These are phyloP conservation scores for Archivesica marissinica DNA, from an alignment of 1,140 invertebrate species.

Conservation along the genomic window DNA sequence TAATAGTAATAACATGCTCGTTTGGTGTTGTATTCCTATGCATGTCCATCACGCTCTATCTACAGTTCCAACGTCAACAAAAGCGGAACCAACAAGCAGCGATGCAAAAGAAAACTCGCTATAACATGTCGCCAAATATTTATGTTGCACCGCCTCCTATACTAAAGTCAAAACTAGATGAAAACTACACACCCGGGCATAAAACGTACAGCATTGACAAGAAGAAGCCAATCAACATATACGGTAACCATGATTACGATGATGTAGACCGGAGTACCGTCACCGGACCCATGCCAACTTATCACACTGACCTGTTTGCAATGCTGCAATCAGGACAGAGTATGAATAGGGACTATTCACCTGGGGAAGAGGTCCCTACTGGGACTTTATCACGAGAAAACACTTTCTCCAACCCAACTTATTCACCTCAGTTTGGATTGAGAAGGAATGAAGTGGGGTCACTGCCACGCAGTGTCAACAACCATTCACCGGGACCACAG, in stretches of 20 bases:
- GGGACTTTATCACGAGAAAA: conserved; percentile 54
- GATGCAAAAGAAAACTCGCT: conserved; percentile 62
- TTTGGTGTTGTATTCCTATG: conserved; percentile 77
- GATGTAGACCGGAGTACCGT: conserved; percentile 61
- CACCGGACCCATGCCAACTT: not conserved
- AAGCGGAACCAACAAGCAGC: conserved; percentile 65
- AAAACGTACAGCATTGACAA: conserved; percentile 66
- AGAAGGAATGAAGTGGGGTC: conserved; percentile 33
- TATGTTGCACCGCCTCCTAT: conserved; percentile 73
- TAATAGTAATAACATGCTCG: conserved; percentile 75
- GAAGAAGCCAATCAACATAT: conserved; percentile 66
- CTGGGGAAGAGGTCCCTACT: conserved; percentile 42
- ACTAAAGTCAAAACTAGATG: conserved; percentile 61
- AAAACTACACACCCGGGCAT: conserved; percentile 47
- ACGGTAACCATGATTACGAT: conserved; percentile 73
- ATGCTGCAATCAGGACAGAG: conserved; percentile 23
- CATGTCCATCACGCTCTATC: conserved; percentile 74
- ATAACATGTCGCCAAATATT: conserved; percentile 70
- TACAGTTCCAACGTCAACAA: conserved; percentile 73
- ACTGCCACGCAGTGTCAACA: conserved; percentile 4
- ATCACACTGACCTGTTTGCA: conserved; percentile 28
- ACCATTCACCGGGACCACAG: conserved; percentile 37
- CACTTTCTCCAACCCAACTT: conserved; percentile 58
- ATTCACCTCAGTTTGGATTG: conserved; percentile 48
- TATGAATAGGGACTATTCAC: conserved; percentile 39